Evolutionary conservation across 2,888 invertebrate genomes (phyloP), one percentile per base, ranked within the genome.

Genomic region (Oasisia sp.): DNA sequence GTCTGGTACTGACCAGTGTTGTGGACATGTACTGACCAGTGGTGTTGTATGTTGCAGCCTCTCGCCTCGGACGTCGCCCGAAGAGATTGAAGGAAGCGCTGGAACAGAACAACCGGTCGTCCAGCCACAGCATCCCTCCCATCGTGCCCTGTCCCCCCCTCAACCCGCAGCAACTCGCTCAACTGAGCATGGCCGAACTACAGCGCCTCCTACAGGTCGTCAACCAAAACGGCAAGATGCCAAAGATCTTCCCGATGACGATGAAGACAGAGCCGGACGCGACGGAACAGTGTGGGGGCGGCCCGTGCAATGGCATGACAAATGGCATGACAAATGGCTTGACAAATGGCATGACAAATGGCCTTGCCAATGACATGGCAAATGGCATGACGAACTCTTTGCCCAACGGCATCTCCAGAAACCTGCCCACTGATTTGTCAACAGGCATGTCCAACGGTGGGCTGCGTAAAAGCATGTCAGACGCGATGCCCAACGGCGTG

Each of bases 21-120:
- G 14, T 56, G 11, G 11, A 56, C 56, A 14, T 56, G 56, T 56
- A 56, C 56, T 14, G 14, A 56, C 56, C 11, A 19, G 19, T 56
- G 56, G 1, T 56, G 56, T 19, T 1, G 11, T 56, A 19, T 74
- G 74, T 94, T 95, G 89, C 94, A 96, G 96, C 96, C n/a, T 96
- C 96, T 44, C 94, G 96, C 92, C 94, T 96, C 44, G 96, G 96
- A n/a, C 94, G 96, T 90, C 93, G 96, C 90, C 96, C 96, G 89
- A 96, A 96, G 93, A 94, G 96, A 56, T 94, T 96, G 93, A 96
- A 96, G 94, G 96, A 96, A 92, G 94, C 95, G 0, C 90, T 90
- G 32, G 93, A 92, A n/a, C 91, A 32, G 32, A 44, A 91, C n/a
- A 38, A 45, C 91, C 89, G 74, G 50, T n/a, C 50, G 74, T 74